Conservation (phyloP, 2,113 vertebrate species). For the Prunella fulvescens region DNA sequence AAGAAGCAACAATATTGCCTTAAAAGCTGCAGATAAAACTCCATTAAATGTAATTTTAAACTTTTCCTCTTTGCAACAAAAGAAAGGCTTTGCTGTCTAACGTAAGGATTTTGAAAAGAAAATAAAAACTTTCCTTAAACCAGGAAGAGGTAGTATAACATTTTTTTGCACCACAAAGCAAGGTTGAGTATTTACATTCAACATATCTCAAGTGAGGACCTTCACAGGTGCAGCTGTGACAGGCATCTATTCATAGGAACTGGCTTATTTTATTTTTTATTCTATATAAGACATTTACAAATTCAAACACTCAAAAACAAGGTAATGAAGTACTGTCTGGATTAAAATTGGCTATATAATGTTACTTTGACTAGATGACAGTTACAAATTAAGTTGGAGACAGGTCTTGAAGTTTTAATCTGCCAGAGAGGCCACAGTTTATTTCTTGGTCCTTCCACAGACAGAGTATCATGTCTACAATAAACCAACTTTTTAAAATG, state of each 20-base stretch:
- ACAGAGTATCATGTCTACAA: not conserved
- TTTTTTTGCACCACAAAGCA: not conserved
- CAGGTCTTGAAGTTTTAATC: not conserved
- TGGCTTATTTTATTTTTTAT: not conserved
- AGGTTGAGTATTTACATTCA: not conserved
- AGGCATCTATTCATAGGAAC: not conserved
- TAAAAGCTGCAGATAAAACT: not conserved
- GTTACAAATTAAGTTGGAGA: not conserved
- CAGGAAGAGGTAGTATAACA: not conserved
- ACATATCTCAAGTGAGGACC: not conserved
- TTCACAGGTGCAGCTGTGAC: not conserved
- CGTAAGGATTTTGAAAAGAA: not conserved
- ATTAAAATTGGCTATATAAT: not conserved
- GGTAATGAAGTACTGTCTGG: not conserved
- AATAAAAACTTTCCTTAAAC: not conserved
- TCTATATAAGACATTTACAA: not conserved
- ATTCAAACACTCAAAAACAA: not conserved
- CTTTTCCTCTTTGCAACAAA: not conserved
- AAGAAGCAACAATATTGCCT: not conserved
- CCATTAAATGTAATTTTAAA: not conserved
- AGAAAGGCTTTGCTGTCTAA: not conserved
- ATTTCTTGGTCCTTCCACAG: not conserved
- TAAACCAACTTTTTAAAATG: not conserved
- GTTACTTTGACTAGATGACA: not conserved
- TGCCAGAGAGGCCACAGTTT: not conserved